Evolutionary conservation across 2,113 vertebrate species (phyloP).

Genomic region (Bombycilla garrulus): DNA sequence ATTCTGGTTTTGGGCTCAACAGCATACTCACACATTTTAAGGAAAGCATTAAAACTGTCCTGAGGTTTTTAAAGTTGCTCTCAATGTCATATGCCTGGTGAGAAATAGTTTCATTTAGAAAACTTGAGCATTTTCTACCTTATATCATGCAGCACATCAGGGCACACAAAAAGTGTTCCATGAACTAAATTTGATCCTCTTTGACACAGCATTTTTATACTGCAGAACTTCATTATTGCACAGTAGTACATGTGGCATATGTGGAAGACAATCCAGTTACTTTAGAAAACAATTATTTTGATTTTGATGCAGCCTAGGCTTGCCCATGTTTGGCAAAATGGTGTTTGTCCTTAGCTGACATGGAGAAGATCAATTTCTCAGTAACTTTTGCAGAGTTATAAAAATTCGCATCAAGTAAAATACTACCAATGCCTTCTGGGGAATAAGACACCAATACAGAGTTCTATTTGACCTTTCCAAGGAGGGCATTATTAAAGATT

Average conservation of each 20-base stretch:
- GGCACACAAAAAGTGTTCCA: neutral
- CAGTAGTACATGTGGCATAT: neutral
- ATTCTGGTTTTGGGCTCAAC: neutral
- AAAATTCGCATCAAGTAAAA: neutral
- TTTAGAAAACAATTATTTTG: neutral
- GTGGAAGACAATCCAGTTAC: neutral
- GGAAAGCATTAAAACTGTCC: neutral
- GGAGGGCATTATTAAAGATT: conserved; percentile 38
- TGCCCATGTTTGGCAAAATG: neutral
- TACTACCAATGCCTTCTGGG: neutral
- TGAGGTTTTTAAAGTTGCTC: neutral
- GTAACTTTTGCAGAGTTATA: neutral
- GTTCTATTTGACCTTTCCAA: conserved; percentile 20
- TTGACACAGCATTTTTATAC: neutral
- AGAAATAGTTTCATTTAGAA: neutral
- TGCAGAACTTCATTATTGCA: neutral
- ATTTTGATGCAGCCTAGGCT: neutral
- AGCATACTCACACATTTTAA: neutral
- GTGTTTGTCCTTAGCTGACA: neutral
- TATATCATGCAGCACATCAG: neutral
- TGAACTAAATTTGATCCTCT: neutral
- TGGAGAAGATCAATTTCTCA: neutral
- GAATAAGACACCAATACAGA: neutral
- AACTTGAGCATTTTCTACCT: neutral
- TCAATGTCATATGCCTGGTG: neutral